These are phyloP conservation scores for Pithys albifrons DNA, from an alignment of 2,113 vertebrate genomes.

Conservation along the genomic window DNA sequence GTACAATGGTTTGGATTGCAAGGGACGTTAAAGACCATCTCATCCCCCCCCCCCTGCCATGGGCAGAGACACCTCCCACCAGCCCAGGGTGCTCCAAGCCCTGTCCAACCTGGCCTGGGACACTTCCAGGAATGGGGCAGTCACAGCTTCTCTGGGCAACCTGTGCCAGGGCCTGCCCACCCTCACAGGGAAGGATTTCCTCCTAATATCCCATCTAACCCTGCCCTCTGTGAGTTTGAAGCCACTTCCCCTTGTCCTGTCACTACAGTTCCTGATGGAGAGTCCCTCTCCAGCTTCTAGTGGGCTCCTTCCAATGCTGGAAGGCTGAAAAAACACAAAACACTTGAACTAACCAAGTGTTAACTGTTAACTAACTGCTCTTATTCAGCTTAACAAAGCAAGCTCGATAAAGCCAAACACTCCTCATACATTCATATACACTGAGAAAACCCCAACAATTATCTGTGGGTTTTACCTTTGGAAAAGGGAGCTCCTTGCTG, in stretches of 20 bases:
- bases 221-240: not conserved
- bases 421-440: rapidly evolving
- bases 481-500: not conserved
- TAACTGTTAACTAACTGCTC: too few relatives aligned
- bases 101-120: rapidly evolving
- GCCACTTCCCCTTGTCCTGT: too few relatives aligned
- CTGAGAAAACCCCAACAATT: not conserved
- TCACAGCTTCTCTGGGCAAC: not conserved
- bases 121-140: not conserved
- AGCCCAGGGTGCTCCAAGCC: not conserved
- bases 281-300: not conserved
- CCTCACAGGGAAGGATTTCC: not conserved
- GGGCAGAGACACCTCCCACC: not conserved
- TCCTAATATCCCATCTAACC: not conserved
- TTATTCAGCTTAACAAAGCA: not conserved
- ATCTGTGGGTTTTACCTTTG: not conserved
- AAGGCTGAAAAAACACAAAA: not conserved
- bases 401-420: not conserved
- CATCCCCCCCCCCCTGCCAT: rapidly evolving
- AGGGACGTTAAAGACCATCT: not conserved
- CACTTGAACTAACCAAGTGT: not conserved
- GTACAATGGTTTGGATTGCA: not conserved
- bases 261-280: not conserved
- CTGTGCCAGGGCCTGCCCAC: not conserved
- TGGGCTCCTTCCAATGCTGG: not conserved